Base-by-base conservation (phyloP, 2,888 invertebrate species). In the Hylaea fasciaria region DNA sequence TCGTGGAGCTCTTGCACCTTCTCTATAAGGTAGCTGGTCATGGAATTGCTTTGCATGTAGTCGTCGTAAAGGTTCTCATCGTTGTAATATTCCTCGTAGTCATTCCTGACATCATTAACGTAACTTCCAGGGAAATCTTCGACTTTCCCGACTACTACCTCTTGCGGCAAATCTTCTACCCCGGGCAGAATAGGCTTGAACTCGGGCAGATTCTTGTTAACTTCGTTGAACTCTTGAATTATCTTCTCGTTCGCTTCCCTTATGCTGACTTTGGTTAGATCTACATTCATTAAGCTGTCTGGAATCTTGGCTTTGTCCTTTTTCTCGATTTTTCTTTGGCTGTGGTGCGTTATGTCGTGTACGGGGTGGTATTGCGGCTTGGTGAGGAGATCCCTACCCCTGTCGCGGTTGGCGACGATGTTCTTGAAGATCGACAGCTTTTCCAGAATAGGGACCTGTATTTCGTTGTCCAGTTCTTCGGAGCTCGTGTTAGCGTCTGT, bases 1-100 rank as follows among this genome's bases (percentile, higher is more conserved):
- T 93, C 91, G 59, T 93, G 91, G 0, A 93, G 64, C 2, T 93
- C 93, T 59, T 92, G 92, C 0, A 93, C 85, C 54, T 93, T 91
- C 58, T 93, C 92, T 49, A 93, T 91, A 0, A 93, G 68, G 53
- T 93, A 93, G 54, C 82, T 87, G 0, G 91, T 88, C 87, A 93
- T 86, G 0, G 91, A 82, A 17, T 90, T 91, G 4, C 89, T 91
- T 57, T 91, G 86, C 76, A 92, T 86, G 28, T 92, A 93, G 64
- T 92, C 92, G 0, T 92, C 88, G 53, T 92, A 92, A 0, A 91
- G 55, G 39, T 89, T 87, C 0, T 90, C 86, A 51, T 93, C 91
- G 9, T 89, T 86, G 61, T 92, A 90, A 58, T 91, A 89, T 8
- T 91, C 88, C 7, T 92, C 87, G 22, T 86, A 83, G 35, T 85